These are phyloP conservation scores for Drosophila mojavensis DNA, from an alignment of 1,140 invertebrate genomes.

Conservation along the genomic window DNA sequence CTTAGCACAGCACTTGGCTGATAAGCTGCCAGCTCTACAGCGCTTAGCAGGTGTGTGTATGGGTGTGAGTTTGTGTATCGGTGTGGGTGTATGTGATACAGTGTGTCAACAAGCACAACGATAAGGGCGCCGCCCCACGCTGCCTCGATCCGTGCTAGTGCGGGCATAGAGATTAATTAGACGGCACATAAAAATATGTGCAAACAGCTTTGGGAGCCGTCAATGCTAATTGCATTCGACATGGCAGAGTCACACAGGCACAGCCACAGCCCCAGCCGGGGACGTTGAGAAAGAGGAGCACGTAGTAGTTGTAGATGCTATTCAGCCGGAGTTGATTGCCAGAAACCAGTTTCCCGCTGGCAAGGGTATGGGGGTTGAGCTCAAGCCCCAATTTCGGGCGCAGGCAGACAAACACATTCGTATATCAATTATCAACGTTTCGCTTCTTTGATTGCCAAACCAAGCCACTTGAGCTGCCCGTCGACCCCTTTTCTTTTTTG, in stretches of 20 bases:
- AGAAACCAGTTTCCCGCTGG: constrained; percentile 33
- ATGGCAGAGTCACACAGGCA: not conserved
- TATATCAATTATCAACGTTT: constrained; percentile 73
- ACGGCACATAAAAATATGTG: constrained; percentile 27
- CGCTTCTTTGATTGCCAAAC: constrained; percentile 74
- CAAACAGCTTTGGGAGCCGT: constrained; percentile 13
- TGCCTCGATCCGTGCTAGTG: constrained; percentile 19
- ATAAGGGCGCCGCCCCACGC: constrained; percentile 26
- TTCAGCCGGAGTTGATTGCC: constrained; percentile 19
- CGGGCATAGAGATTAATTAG: constrained; percentile 40
- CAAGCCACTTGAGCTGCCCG: constrained; percentile 71
- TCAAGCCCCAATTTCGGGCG: constrained; percentile 57
- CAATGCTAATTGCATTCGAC: constrained; percentile 40
- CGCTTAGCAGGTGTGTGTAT: constrained; percentile 6
- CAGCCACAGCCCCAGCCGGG: not conserved
- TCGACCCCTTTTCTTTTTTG: constrained; percentile 26
- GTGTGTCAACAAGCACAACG: constrained; percentile 42
- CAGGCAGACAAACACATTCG: constrained; percentile 1
- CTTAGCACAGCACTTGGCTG: constrained; percentile 35
- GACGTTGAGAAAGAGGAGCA: not conserved
- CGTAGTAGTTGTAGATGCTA: not conserved
- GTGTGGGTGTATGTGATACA: constrained; percentile 28
- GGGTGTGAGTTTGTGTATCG: not conserved
- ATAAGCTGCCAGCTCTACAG: constrained; percentile 39
- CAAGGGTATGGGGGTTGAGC: not conserved